Evolutionary conservation across 2,113 vertebrate genomes (phyloP), one percentile per base, ranked within the genome.

Genomic region (Corythaeola cristata): DNA sequence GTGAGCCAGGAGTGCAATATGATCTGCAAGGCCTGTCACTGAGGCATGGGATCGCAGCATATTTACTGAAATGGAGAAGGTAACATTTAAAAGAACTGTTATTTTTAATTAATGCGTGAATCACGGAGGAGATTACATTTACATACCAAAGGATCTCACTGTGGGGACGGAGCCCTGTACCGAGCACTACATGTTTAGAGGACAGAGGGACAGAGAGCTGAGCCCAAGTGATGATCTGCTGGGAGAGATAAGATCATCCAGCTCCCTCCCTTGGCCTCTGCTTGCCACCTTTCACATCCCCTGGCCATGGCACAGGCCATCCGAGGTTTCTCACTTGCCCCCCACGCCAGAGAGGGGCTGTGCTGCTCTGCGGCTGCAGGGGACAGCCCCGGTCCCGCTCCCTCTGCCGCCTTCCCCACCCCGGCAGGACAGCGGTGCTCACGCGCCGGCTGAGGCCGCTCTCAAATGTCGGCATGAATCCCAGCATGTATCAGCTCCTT

Each of bases 231-330:
- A 44, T 8, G 39, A 49, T 8, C 13, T 85, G 27, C 39, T 1
- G 2, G 14, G 4, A 58, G 47, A 69, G 11, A 26, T 28, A 80
- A 60, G 37, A 71, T 15, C 8, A 16, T 30, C n/a, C 5, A 8
- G 22, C 27, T 68, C 12, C 28, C 49, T 75, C 13, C 47, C 49
- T 66, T 5, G 18, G n/a, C 27, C 45, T 49, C 68, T 5, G 1
- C n/a, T 28, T 7, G 7, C 16, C 5, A 4, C 49, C 5, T 56
- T 56, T 58, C 10, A 1, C 1, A 5, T 0, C 3, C 7, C 18
- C 17, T 6, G 8, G 27, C 37, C 41, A 23, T 0, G 0, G 35
- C 39, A 50, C n/a, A 71, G 22, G 47, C n/a, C 0, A 0, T 23
- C 23, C 1, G 0, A 67, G 28, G 21, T 23, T 33, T 78, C 66